Base-by-base conservation (phyloP, 2,113 vertebrate species). In the Lampris megalopsis region DNA sequence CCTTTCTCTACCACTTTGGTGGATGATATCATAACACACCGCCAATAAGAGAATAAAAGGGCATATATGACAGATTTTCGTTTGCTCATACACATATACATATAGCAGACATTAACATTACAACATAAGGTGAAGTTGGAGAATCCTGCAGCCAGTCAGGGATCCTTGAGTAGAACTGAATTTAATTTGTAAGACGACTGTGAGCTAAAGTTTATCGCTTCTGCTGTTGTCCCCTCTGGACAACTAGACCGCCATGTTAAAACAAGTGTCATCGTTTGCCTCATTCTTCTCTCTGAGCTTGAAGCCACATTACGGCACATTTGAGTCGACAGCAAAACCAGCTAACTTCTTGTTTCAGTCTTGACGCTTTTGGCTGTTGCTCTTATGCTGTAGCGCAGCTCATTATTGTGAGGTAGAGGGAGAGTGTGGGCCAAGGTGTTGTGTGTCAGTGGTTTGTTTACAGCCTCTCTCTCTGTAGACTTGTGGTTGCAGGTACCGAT, bases 401-500 rank as follows among this genome's bases (percentile, higher is more conserved):
- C 54, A 45, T 76, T 66, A 24, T 36, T 41, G 43, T 76, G 56
- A 74, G 57, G 37, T 6, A 49, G 68, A 73, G 73, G 77, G 59
- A 54, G 68, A 68, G 2, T 43, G 10, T 49, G 49, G 59, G 59
- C 71, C 24, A 6, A 61, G 59, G 62, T 64, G 69, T 61, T 50
- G 42, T 48, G 49, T 63, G 48, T 63, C 61, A 35, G 82, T 7
- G 59, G 80, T 77, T 87, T 90, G 87, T 92, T 92, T 80, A 79
- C 88, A 58, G 84, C 81, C 40, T 73, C 75, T 73, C 75, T 73
- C 71, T 88, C 88, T 83, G 79, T 58, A 88, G 88, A 84, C 84
- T 81, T 90, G 90, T 81, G 89, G 86, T 91, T 83, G 70, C 88
- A 91, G 90, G 87, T 90, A 88, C 79, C 13, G 81, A 91, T 92